phyloP scores from a whole-genome alignment of 2,888 invertebrate genomes.

The Catocala nupta region DNA sequence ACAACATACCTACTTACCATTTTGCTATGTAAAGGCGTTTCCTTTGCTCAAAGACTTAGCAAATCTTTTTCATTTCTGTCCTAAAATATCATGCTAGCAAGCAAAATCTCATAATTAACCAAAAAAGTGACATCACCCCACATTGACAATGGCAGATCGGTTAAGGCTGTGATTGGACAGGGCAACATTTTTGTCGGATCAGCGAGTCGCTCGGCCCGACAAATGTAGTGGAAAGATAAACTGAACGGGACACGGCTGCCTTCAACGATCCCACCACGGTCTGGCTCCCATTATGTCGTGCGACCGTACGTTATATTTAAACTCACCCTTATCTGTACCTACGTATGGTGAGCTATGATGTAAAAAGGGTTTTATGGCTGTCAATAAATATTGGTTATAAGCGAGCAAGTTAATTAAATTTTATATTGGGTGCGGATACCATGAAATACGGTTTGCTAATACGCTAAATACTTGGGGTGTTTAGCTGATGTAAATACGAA shows the following conservation, averaged over 20 bases:
- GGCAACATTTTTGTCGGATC: conserved; percentile 55
- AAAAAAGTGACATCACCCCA: conserved; percentile 34
- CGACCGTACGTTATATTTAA: conserved; percentile 43
- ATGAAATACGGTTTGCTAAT: conserved; percentile 10
- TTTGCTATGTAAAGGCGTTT: too few relatives aligned
- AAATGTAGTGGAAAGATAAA: conserved; percentile 61
- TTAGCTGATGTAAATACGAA: conserved; percentile 1
- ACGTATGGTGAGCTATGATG: conserved; percentile 43
- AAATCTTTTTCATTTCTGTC: too few relatives aligned
- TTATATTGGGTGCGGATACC: conserved; percentile 12
- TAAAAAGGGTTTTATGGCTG: conserved; percentile 31
- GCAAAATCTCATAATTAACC: conserved; percentile 4
- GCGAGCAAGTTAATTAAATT: conserved; percentile 26
- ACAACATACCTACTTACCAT: too few relatives aligned
- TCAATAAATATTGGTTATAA: conserved; percentile 26
- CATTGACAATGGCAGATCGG: conserved; percentile 45
- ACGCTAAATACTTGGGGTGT: background rate
- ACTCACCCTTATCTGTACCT: conserved; percentile 41
- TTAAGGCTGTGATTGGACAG: conserved; percentile 46
- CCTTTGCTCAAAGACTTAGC: too few relatives aligned
- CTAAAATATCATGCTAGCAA: too few relatives aligned
- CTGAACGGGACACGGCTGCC: conserved; percentile 48
- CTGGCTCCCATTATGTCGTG: conserved; percentile 48
- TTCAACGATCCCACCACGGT: conserved; percentile 45
- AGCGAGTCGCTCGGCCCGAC: conserved; percentile 46